phyloP scores from a whole-genome alignment of 1,140 invertebrate species.

The Pseudomyrmex concolor region DNA sequence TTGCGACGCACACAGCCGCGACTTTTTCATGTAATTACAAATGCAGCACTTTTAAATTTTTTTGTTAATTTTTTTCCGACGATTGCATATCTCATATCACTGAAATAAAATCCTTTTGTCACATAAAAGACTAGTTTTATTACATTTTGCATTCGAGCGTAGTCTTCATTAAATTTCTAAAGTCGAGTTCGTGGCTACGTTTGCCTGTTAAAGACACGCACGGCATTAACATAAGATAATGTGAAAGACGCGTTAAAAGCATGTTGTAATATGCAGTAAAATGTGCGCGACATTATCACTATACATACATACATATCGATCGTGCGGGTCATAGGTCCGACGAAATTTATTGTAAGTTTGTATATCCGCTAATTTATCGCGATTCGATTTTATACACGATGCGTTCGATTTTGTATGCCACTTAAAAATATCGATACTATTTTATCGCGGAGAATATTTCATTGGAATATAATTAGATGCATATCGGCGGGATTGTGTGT shows the following conservation, averaged over 20 bases:
- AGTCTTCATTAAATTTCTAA: constrained; percentile 18
- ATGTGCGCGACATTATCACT: constrained; percentile 62
- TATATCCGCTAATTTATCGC: constrained; percentile 52
- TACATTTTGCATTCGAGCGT: not conserved
- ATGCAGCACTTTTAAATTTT: not conserved
- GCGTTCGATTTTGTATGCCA: not conserved
- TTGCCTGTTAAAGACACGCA: constrained; percentile 5
- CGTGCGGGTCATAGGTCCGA: not conserved
- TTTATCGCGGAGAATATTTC: constrained; percentile 49
- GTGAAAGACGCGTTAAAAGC: constrained; percentile 49
- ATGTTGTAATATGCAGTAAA: constrained; percentile 62
- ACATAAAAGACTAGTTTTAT: not conserved
- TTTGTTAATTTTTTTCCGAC: not conserved
- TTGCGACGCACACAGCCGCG: not conserved
- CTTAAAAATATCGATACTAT: constrained; percentile 34
- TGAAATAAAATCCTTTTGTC: not conserved
- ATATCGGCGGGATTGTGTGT: not conserved
- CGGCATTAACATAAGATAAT: constrained; percentile 43
- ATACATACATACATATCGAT: constrained; percentile 69
- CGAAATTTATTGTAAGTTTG: constrained; percentile 65
- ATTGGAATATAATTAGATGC: constrained; percentile 57
- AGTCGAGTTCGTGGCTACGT: not conserved
- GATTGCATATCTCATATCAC: not conserved
- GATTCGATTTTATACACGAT: constrained; percentile 23
- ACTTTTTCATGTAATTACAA: not conserved